These are phyloP conservation scores for Nasonovia ribisnigri DNA, from an alignment of 2,888 invertebrate species.

Conservation along the genomic window DNA sequence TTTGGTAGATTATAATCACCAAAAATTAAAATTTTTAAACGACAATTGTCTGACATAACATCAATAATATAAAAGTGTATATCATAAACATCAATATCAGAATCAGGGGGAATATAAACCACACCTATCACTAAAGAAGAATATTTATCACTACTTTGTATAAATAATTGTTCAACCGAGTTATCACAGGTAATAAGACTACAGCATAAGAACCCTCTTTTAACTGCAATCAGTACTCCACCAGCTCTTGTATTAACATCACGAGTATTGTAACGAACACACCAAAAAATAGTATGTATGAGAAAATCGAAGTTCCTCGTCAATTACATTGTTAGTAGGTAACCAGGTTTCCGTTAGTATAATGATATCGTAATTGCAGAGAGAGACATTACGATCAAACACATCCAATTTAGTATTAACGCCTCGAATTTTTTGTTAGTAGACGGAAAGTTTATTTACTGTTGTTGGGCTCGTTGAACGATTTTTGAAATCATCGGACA, in stretches of 20 bases:
- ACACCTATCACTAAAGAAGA: too few relatives aligned
- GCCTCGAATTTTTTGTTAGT: not conserved
- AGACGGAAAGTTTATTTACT: too few relatives aligned
- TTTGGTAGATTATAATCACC: too few relatives aligned
- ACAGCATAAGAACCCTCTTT: not conserved
- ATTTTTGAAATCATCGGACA: too few relatives aligned
- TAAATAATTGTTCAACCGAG: slow-evolving; percentile 17
- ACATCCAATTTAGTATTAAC: not conserved
- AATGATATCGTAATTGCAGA: not conserved
- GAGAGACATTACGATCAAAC: not conserved
- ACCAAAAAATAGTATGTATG: not conserved
- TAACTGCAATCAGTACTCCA: not conserved
- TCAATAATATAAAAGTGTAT: too few relatives aligned
- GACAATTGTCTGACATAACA: too few relatives aligned
- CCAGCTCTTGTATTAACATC: not conserved
- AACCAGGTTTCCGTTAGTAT: not conserved
- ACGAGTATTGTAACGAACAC: not conserved
- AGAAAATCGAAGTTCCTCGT: not conserved
- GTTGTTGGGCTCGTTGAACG: too few relatives aligned
- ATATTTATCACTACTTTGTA: not conserved
- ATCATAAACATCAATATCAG: too few relatives aligned
- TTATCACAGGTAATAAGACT: not conserved
- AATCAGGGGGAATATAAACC: too few relatives aligned
- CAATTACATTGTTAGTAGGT: not conserved
- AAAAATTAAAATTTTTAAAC: too few relatives aligned